Evolutionary conservation across 2,113 vertebrate species (phyloP).

Genomic region (Mola mola): DNA sequence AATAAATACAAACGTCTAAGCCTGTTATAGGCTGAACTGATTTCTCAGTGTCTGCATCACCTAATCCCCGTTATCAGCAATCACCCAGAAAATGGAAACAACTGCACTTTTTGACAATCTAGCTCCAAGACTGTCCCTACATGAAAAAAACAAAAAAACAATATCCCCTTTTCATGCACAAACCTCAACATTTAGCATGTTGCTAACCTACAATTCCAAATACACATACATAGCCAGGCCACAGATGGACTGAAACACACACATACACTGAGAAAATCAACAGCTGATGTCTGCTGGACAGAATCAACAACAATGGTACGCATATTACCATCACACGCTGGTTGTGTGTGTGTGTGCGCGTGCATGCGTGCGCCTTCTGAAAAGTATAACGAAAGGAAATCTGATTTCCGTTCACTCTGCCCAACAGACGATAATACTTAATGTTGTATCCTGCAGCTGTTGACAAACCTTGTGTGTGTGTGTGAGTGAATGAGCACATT

Average conservation of each 20-base stretch:
- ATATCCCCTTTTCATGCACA: conserved; percentile 3
- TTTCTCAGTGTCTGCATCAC: conserved; percentile 41
- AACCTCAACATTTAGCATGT: neutral
- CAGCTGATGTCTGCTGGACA: conserved; percentile 68
- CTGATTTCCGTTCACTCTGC: conserved; percentile 55
- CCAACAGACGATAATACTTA: conserved; percentile 50
- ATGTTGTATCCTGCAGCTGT: conserved; percentile 63
- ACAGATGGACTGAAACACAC: neutral
- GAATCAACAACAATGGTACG: conserved; percentile 11
- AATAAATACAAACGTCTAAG: conserved; percentile 58
- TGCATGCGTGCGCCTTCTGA: conserved; percentile 28
- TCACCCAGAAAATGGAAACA: conserved; percentile 48
- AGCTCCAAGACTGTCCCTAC: conserved; percentile 23
- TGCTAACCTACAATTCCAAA: neutral
- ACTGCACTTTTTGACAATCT: conserved; percentile 28
- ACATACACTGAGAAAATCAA: conserved; percentile 39
- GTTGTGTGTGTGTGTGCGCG: conserved; percentile 11
- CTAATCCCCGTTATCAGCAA: conserved; percentile 39
- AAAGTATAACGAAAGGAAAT: conserved; percentile 54
- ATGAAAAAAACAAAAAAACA: conserved; percentile 21
- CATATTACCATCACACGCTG: conserved; percentile 27
- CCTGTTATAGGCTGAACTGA: conserved; percentile 17
- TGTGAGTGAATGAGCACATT: conserved; percentile 24
- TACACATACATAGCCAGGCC: neutral
- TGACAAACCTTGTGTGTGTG: conserved; percentile 34